phyloP scores from a whole-genome alignment of 2,113 vertebrate genomes.

The Anarhynchus alexandrinus region DNA sequence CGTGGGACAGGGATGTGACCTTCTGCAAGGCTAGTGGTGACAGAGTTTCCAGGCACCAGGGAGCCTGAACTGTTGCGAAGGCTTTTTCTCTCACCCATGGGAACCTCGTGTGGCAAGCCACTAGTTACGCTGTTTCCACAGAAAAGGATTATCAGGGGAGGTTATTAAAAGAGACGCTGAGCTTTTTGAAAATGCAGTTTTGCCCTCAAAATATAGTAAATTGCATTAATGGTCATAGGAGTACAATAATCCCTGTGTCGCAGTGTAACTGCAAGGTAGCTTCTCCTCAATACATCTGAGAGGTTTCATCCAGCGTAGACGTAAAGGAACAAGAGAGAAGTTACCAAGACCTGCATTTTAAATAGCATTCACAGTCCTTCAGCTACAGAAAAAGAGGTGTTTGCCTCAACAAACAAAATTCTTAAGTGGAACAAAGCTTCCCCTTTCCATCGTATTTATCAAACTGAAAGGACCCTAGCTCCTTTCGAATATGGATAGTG shows the following conservation, averaged over 20 bases:
- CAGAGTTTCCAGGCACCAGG: background rate
- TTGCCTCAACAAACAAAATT: background rate
- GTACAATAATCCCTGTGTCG: background rate
- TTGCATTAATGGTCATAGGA: background rate
- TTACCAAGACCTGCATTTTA: background rate
- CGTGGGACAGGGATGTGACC: background rate
- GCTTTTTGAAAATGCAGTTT: background rate
- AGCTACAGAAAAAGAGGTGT: background rate
- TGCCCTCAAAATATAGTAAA: background rate
- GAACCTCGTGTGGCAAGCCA: background rate
- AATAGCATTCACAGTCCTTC: background rate
- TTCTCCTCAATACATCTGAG: background rate
- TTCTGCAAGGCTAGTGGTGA: background rate
- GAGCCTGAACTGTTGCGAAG: background rate
- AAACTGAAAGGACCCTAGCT: background rate
- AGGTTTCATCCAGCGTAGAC: background rate
- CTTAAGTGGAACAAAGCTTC: background rate
- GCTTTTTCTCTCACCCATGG: background rate
- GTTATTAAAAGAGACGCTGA: background rate
- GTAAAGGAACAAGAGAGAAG: background rate
- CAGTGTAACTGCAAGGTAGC: background rate
- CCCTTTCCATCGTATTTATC: background rate
- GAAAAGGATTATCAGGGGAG: background rate
- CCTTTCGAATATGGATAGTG: background rate
- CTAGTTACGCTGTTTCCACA: fast-evolving